phyloP scores from a whole-genome alignment of 1,140 invertebrate species.

The Elysia chlorotica region DNA sequence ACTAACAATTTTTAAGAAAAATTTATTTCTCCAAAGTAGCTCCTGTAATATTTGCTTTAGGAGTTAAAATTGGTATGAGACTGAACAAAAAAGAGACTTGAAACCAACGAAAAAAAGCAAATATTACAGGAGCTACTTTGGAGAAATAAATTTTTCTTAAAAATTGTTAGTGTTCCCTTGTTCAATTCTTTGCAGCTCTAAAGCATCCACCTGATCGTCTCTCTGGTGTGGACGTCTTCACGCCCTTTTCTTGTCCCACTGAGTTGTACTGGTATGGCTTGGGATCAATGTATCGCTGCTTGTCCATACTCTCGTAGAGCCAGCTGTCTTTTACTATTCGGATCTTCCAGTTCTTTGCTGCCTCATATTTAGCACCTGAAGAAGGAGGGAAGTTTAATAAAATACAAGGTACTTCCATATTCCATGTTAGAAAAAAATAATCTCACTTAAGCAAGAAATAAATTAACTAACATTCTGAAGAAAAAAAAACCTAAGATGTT shows the following conservation, averaged over 20 bases:
- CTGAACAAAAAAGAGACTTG: too few species aligned
- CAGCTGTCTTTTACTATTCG: slow-evolving; percentile 75
- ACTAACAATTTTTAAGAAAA: too few species aligned
- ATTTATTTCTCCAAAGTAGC: too few species aligned
- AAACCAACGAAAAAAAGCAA: background rate
- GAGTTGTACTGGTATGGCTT: slow-evolving; percentile 69
- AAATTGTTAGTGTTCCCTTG: too few species aligned
- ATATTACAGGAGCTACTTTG: background rate
- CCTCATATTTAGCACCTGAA: slow-evolving; percentile 73
- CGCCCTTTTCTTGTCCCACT: background rate
- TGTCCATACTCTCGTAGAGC: slow-evolving; percentile 77
- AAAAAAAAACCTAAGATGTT: background rate
- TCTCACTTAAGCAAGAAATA: too few species aligned
- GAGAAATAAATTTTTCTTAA: too few species aligned
- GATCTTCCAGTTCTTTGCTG: slow-evolving; percentile 76
- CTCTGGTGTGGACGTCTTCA: slow-evolving; percentile 55
- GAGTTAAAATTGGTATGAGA: too few species aligned
- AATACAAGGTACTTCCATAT: too few species aligned
- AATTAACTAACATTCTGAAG: too few species aligned
- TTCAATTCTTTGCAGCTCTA: too few species aligned
- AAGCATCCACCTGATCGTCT: slow-evolving; percentile 20
- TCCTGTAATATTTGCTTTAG: background rate
- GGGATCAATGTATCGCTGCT: slow-evolving; percentile 75
- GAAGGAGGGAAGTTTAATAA: slow-evolving; percentile 5
- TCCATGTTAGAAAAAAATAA: too few species aligned